These are phyloP conservation scores for Cyrtonyx montezumae DNA, from an alignment of 2,113 vertebrate species.

Conservation along the genomic window DNA sequence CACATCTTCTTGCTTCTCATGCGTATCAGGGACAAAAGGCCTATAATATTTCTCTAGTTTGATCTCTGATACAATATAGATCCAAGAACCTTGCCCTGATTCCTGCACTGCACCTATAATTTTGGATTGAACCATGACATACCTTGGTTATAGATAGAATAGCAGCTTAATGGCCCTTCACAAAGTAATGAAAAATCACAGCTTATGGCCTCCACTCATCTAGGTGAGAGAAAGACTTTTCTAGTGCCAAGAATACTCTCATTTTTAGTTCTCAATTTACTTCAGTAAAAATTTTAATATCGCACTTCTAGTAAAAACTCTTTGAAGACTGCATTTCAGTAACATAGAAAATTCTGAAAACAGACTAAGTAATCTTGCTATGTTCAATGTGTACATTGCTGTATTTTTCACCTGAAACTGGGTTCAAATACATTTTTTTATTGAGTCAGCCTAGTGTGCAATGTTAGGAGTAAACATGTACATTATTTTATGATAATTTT, in stretches of 20 bases:
- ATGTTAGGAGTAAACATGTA: constrained; percentile 19
- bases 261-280: constrained; percentile 24
- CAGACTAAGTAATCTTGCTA: not conserved
- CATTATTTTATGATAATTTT: constrained; percentile 38
- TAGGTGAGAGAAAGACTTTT: constrained; percentile 12
- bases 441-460: not conserved
- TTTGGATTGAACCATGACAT: not conserved
- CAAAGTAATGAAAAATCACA: constrained; percentile 52
- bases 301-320: not conserved
- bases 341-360: not conserved
- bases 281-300: not conserved
- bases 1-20: not conserved
- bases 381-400: not conserved
- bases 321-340: constrained; percentile 10
- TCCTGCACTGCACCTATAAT: not conserved
- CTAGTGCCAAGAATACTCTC: not conserved
- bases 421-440: constrained; percentile 34
- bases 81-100: not conserved
- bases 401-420: constrained; percentile 37
- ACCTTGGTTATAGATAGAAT: constrained; percentile 22
- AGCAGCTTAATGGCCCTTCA: constrained; percentile 34
- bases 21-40: constrained; percentile 4
- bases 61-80: not conserved
- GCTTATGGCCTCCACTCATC: not conserved
- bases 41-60: constrained; percentile 10